Base-by-base conservation (phyloP, 1,140 invertebrate species). In the Drosophila aff. region DNA sequence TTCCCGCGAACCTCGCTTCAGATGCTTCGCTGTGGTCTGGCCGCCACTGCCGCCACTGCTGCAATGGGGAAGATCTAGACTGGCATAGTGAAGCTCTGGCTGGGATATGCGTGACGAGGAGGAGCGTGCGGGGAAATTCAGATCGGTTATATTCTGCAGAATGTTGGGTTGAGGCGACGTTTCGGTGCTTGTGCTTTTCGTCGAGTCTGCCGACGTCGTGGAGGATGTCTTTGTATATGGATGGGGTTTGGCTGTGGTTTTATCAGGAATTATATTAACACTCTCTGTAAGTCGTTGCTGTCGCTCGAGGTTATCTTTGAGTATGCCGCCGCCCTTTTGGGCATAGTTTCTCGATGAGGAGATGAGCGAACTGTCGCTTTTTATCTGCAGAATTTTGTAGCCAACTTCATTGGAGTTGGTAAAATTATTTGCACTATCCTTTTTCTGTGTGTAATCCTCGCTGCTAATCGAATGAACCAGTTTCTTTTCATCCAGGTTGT, bases 61-160 rank as follows among this genome's bases (percentile, higher is more conserved):
- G 53, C 73, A 60, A 47, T 92, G 81, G 21, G 95, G 94, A 59
- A 96, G 92, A 92, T 96, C 95, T 65, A 96, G 93, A 81, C 94
- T 95, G n/a, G 95, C 95, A 81, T 96, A 96, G 83, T 96, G 94
- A 41, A 96, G 82, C 61, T 94, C 92, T 26, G 91, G 66, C 77
- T 94, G 91, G 75, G 93, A 83, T 85, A 93, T 86, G 59, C 94
- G 91, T 44, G 94, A 93, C 49, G 94, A 61, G 31, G 94, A 82
- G 76, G 94, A 82, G 76, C 94, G 46, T 26, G 66, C 72, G 90
- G 91, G 65, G 38, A 62, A 59, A 57, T 72, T 75, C 3, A 63
- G 50, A 61, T 76, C 61, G 26, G 47, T 4, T 49, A 81, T 79
- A 23, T 21, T 76, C 41, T 62, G 46, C 11, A 65, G 49, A 62